Conservation (phyloP, 2,113 vertebrate species). For the Eidolon helvum region DNA sequence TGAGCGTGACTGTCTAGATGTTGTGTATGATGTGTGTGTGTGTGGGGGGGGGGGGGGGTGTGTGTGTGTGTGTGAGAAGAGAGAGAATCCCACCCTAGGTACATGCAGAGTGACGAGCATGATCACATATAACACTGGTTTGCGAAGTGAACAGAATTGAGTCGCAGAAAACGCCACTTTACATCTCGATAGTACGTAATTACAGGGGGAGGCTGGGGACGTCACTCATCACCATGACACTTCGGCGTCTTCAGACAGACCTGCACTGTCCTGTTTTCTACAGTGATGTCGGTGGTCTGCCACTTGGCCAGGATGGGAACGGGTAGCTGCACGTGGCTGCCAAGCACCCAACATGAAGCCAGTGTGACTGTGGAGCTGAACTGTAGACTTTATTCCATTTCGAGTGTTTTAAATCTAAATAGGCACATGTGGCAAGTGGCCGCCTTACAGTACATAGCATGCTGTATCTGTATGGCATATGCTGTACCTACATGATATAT, state of each 20-base stretch:
- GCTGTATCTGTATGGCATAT: no score
- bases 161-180: not conserved
- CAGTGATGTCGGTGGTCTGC: not conserved
- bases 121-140: not conserved
- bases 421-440: no score
- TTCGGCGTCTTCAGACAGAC: not conserved
- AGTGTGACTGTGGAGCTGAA: not conserved
- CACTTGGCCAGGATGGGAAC: not conserved
- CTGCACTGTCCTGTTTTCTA: not conserved
- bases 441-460: not conserved
- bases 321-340: fast-evolving
- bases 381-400: not conserved
- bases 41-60: not conserved
- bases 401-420: not conserved
- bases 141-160: not conserved
- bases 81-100: no score
- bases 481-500: no score
- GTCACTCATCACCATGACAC: not conserved
- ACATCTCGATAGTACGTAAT: not conserved
- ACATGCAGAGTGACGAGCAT: not conserved
- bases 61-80: no score
- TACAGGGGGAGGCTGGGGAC: not conserved
- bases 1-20: not conserved
- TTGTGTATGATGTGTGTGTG: not conserved
- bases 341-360: not conserved